Evolutionary conservation across 2,113 vertebrate species (phyloP), one percentile per base, ranked within the genome.

Genomic region (Rhombomys opimus): DNA sequence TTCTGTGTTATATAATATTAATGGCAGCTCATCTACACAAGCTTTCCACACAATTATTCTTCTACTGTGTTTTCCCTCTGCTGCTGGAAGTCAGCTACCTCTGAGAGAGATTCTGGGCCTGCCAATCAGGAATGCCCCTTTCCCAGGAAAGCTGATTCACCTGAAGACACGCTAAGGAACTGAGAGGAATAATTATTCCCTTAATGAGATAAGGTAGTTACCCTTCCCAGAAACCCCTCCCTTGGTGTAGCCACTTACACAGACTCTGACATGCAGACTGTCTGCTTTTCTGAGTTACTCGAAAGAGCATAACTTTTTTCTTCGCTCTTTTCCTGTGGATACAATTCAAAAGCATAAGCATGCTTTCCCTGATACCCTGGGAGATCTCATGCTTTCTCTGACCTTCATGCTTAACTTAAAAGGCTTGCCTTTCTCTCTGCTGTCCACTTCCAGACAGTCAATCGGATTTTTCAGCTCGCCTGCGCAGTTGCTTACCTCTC

Each of bases 1-100:
- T 89, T 95, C 94, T 96, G 32, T 80, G 30, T 91, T 86, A 95
- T 96, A 77, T 95, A 96, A 95, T 96, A 97, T 97, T 96, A 95
- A 95, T 96, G 90, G 25, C 27, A 17, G 73, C 93, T 94, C 80
- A 86, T 75, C 87, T 41, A 30, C 0, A 25, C 27, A 94, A 30
- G 65, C 81, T 78, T 80, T 95, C 72, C 35, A 38, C 54, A 10
- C 30, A 90, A 92, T 67, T 91, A 25, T 95, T 81, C 50, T 86
- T 87, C 46, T 4, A 7, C 35, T 84, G 70, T 10, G 2, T 84
- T 95, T 86, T 86, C 57, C 25, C 32, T 73, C n/a, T 91, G 91
- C 93, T 65, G 89, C 46, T 77, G 96, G 80, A 86, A 35, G 76
- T 82, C n/a, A 32, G 30, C n/a, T 67, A 20, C 81, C 68, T 50